Evolutionary conservation across 1,140 invertebrate species (phyloP).

Genomic region (Diabrotica virgifera): DNA sequence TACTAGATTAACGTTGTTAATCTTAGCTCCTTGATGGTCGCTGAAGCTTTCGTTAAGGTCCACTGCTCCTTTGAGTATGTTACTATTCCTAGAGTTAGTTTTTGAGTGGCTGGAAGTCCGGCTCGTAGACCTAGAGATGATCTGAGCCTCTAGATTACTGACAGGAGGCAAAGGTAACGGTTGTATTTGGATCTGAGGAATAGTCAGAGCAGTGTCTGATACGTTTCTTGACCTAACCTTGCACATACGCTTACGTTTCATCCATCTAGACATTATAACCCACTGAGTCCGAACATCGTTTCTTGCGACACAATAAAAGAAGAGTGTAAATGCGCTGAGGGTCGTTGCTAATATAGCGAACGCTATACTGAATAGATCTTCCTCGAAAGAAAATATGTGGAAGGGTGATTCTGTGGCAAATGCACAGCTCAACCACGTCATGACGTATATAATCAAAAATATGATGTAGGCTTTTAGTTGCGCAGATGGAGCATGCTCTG

Average conservation of each 20-base stretch:
- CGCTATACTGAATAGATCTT: constrained; percentile 73
- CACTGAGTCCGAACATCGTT: constrained; percentile 77
- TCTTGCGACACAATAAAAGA: constrained; percentile 81
- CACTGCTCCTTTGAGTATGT: constrained; percentile 54
- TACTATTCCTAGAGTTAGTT: constrained; percentile 53
- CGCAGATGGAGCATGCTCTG: constrained; percentile 75
- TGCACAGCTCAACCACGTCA: constrained; percentile 72
- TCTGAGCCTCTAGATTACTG: constrained; percentile 32
- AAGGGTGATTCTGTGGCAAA: constrained; percentile 66
- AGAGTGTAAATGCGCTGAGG: constrained; percentile 77
- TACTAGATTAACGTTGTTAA: constrained; percentile 63
- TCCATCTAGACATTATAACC: constrained; percentile 60
- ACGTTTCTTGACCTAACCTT: constrained; percentile 58
- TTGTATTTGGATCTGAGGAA: constrained; percentile 51
- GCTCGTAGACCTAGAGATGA: constrained; percentile 59
- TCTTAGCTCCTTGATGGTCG: constrained; percentile 43
- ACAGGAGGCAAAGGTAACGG: constrained; percentile 41
- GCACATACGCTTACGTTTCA: constrained; percentile 59
- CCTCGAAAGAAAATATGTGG: constrained; percentile 62
- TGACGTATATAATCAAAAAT: constrained; percentile 70
- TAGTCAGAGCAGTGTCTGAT: constrained; percentile 59
- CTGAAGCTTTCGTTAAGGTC: constrained; percentile 42
- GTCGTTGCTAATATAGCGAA: constrained; percentile 69
- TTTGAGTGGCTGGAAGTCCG: constrained; percentile 59
- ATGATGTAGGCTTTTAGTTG: constrained; percentile 79